Base-by-base conservation (phyloP, 2,113 vertebrate genomes). In the Bungarus multicinctus region DNA sequence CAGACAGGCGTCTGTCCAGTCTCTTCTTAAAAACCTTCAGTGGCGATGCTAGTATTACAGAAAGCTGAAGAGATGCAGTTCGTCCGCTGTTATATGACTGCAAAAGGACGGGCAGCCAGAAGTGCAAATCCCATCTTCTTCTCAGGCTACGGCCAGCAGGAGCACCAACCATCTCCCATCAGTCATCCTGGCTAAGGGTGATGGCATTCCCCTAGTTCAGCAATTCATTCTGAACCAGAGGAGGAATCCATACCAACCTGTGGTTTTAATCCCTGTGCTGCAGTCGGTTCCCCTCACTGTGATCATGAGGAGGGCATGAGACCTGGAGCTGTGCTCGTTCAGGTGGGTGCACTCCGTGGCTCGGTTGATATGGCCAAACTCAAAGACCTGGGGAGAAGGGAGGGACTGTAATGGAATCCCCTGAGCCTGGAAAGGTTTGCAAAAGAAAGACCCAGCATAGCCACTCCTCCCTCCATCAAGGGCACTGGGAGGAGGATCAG, bases 271-370 rank as follows among this genome's bases (percentile, higher is more conserved):
- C 27, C 99, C 98, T 0, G 99, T 99, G 92, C 98, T 98, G 93
- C 96, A 94, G 97, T 99, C 99, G 1, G 98, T 95, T 0, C 99
- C 99, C 0, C 95, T 97, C 88, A 99, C 98, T 0, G 98, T 98
- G 96, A 99, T 89, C 30, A 99, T 98, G 92, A 99, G 98, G 92
- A 99, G 98, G 5, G 99, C 99, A 0, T 99, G 99, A 0, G 99
- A 99, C 18, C 99, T 98, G 1, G 99, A 99, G 97, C 99, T 99
- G 97, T 98, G 99, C 74, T 99, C 98, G 0, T 99, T 99, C 93
- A 99, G 98, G 97, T 99, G 98, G 94, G 99, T 99, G 96, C 98
- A 98, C 69, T 99, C 99, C 0, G 99, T 99, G 0, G 97, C 98
- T 27, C 99, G 96, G 96, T 99, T 99, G 95, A 98, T 91, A 4